phyloP scores from a whole-genome alignment of 2,797 vertebrate genomes.

The Astyanax mexicanus region DNA sequence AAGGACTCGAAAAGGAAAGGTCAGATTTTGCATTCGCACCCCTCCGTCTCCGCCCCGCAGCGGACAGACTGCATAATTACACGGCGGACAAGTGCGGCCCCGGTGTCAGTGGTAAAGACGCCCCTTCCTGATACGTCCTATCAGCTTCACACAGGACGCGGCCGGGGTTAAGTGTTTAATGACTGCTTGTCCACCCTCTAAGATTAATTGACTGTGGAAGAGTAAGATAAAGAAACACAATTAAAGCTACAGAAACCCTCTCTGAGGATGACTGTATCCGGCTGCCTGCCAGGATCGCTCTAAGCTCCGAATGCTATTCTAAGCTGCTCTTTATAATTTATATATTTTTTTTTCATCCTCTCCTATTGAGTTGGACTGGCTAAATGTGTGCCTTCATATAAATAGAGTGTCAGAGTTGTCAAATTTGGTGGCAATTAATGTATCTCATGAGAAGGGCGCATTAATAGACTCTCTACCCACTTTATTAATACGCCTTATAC shows the following conservation, averaged over 20 bases:
- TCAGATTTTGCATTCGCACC: constrained; percentile 76
- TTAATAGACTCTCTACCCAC: neutral
- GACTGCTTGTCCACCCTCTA: constrained; percentile 75
- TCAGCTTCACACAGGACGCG: constrained; percentile 76
- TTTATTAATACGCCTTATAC: neutral
- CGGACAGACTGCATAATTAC: constrained; percentile 48
- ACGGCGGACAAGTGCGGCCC: constrained; percentile 3
- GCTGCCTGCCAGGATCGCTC: constrained; percentile 10
- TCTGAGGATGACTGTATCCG: constrained; percentile 1
- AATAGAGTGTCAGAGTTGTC: neutral
- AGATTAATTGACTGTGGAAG: constrained; percentile 77
- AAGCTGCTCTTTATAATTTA: constrained; percentile 5
- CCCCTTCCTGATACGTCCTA: constrained; percentile 66
- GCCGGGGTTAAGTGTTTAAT: constrained; percentile 78
- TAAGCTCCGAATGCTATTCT: constrained; percentile 10
- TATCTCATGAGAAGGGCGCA: neutral
- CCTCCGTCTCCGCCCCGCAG: neutral
- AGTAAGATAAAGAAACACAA: constrained; percentile 76
- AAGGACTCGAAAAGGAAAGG: constrained; percentile 73
- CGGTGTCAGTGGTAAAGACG: constrained; percentile 38
- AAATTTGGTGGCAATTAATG: neutral
- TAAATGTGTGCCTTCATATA: neutral
- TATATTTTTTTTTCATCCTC: no score
- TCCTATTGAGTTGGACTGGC: neutral
- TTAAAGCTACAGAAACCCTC: constrained; percentile 57